phyloP scores from a whole-genome alignment of 2,797 vertebrate species.

The Liparis tanakae region DNA sequence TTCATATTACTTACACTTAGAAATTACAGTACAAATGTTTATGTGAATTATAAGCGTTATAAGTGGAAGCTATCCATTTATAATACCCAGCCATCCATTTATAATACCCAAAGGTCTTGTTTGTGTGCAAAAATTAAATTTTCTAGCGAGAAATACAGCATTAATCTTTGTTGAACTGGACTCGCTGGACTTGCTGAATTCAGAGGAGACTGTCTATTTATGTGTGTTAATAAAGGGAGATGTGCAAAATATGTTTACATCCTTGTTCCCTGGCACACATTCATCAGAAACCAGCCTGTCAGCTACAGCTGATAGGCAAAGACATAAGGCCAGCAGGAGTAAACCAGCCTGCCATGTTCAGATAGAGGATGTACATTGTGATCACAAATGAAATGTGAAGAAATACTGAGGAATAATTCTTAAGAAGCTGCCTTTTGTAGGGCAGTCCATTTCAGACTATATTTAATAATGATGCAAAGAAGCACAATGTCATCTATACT shows the following conservation, averaged over 20 bases:
- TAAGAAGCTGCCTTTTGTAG: constrained; percentile 29
- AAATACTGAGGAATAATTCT: constrained; percentile 42
- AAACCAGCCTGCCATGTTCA: constrained; percentile 25
- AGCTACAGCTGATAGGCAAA: constrained; percentile 35
- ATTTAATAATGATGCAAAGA: background rate
- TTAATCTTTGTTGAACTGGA: constrained; percentile 17
- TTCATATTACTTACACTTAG: background rate
- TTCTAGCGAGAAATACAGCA: background rate
- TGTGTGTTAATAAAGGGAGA: background rate
- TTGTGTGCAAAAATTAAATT: constrained; percentile 17
- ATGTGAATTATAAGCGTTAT: constrained; percentile 14
- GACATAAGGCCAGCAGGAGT: constrained; percentile 30
- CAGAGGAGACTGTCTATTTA: constrained; percentile 9
- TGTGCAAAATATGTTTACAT: constrained; percentile 5
- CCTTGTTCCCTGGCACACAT: background rate
- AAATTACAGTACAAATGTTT: constrained; percentile 17
- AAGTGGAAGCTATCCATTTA: constrained; percentile 14
- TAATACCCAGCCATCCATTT: constrained; percentile 18
- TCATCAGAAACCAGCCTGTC: constrained; percentile 10
- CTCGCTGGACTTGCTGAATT: background rate
- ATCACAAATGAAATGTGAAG: background rate
- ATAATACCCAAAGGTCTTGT: constrained; percentile 16
- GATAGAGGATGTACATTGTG: constrained; percentile 17
- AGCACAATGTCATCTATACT: background rate
- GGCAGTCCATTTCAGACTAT: background rate